Conservation (phyloP, 2,888 invertebrate genomes). For the Lissonota sp. region DNA sequence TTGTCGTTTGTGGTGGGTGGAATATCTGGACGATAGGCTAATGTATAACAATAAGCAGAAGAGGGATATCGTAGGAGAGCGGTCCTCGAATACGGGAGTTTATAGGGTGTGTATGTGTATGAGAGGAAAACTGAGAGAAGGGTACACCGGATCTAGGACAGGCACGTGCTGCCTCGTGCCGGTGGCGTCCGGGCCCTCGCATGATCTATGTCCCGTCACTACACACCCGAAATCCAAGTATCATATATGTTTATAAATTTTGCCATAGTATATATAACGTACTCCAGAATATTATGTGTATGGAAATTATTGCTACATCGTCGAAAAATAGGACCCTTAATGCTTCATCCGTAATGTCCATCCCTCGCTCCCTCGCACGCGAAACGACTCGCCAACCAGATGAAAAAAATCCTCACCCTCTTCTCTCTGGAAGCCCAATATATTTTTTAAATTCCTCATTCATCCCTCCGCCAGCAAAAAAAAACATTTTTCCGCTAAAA, state of each 20-base stretch:
- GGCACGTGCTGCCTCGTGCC: conserved; percentile 81
- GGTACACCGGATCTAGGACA: conserved; percentile 70
- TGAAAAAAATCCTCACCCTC: conserved; percentile 39
- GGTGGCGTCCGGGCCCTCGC: conserved; percentile 72
- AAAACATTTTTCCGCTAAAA: background rate
- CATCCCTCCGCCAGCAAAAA: background rate
- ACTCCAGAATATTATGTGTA: conserved; percentile 64
- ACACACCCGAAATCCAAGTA: conserved; percentile 27
- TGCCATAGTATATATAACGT: conserved; percentile 63
- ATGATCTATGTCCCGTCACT: conserved; percentile 80
- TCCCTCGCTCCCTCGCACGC: conserved; percentile 51
- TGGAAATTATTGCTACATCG: conserved; percentile 74
- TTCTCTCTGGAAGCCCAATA: conserved; percentile 39
- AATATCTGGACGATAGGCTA: conserved; percentile 69
- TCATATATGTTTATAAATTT: conserved; percentile 16
- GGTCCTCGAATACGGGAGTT: conserved; percentile 53
- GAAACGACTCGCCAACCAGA: conserved; percentile 42
- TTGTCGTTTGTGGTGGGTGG: conserved; percentile 79
- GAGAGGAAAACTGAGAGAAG: conserved; percentile 52
- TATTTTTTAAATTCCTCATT: conserved; percentile 43
- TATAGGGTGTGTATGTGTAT: background rate
- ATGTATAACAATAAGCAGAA: conserved; percentile 57
- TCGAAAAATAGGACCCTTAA: conserved; percentile 72
- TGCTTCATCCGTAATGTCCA: conserved; percentile 66
- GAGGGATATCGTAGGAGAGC: conserved; percentile 60